Evolutionary conservation across 2,888 invertebrate species (phyloP), one percentile per base, ranked within the genome.

Genomic region (Corythucha ciliata): DNA sequence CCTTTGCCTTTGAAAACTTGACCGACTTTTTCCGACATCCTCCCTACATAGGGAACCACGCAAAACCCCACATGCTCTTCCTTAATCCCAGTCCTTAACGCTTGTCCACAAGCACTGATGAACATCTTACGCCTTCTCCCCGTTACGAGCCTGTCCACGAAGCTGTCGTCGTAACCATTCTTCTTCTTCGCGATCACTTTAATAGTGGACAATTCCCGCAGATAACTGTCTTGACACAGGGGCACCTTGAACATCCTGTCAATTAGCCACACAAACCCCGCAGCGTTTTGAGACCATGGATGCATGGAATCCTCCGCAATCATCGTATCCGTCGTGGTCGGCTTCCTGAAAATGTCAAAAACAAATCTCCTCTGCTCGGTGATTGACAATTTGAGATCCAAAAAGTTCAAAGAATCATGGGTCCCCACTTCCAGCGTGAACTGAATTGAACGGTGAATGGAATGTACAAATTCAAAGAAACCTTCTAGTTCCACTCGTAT

Each of bases 341-440:
- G 27, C 32, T 45, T 45, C 32, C 45, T 32, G 8, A 12, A 45
- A 12, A 45, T 45, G n/a, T n/a, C n/a, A n/a, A n/a, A n/a, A 20
- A 29, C 14, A 24, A 45, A 32, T n/a, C n/a, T n/a, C 3, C 20
- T 27, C 12, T 18, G 12, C 10, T 6, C 32, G 16, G 16, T 7
- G 14, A 29, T 24, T 10, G 6, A 29, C n/a, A 45, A n/a, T n/a
- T 3, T 45, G n/a, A 45, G 27, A 26, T 45, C 45, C 6, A 45
- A 20, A 45, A 45, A 45, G 18, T 33, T 33, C 8, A 33, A 33
- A 5, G 3, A 16, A 5, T 4, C 4, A 7, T 33, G 16, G 4
- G 18, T 18, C 8, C 18, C 33, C 8, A 33, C 33, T 33, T 33
- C 33, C 8, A 5, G 14, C 5, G 33, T 33, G 33, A 33, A 33